Base-by-base conservation (phyloP, 2,888 invertebrate genomes). In the Apotomis betuletana region DNA sequence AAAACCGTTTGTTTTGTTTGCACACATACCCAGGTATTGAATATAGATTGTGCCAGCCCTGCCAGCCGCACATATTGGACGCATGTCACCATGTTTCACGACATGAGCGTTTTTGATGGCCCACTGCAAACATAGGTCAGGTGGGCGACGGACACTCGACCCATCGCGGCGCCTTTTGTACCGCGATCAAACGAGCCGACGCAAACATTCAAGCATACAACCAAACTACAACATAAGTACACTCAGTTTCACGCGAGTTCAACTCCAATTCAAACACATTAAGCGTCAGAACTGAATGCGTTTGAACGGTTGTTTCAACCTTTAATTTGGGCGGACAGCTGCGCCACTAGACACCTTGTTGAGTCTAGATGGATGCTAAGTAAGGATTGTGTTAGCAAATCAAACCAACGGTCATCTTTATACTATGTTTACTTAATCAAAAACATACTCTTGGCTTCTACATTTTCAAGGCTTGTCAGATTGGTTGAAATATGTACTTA, bases 101-200 rank as follows among this genome's bases (percentile, higher is more conserved):
- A 73, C 73, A 73, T 69, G 75, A 74, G 69, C 74, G 63, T 75
- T 74, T 76, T 77, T 74, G 78, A 79, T 82, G 83, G 83, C 81
- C 79, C 73, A 78, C 80, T 81, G 85, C 87, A 88, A 88, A 88
- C 90, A 90, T 74, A 79, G 82, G 85, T 92, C 92, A 92, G 92
- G 92, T 92, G 92, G 89, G 89, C 87, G 86, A 82, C 76, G 82
- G 88, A 86, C 90, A 90, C 85, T 86, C 89, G 90, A 90, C 91
- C 89, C 90, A 86, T 83, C 83, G 85, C 91, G 92, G 92, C 88
- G 81, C 88, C 88, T 90, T 92, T 92, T 92, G 88, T 90, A 77
- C 81, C 69, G 74, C 82, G 85, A 87, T 92, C 92, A 92, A 92
- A 92, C 81, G 87, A 73, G 82, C 92, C 92, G 92, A 89, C 91